These are phyloP conservation scores for Psylliodes chrysocephalus DNA, from an alignment of 2,888 invertebrate species.

Conservation along the genomic window DNA sequence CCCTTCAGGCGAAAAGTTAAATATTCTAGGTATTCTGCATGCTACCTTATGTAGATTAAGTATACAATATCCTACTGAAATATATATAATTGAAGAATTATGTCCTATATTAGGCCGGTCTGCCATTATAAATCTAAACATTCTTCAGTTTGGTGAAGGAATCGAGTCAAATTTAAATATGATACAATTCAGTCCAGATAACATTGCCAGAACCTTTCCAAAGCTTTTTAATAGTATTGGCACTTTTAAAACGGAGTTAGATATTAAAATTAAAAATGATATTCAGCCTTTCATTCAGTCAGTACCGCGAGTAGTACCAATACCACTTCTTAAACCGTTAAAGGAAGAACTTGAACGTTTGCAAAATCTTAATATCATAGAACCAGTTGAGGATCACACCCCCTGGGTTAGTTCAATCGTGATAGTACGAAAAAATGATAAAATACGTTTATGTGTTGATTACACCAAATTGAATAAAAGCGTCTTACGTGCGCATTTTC, in stretches of 20 bases:
- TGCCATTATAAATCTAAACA: not conserved
- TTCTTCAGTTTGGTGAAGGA: slow-evolving; percentile 9
- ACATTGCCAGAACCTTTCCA: slow-evolving; percentile 13
- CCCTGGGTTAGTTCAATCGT: slow-evolving; percentile 27
- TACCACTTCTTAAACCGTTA: no score
- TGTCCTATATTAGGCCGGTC: slow-evolving; percentile 20
- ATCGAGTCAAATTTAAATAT: no score
- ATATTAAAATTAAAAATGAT: slow-evolving; percentile 29
- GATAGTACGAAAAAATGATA: slow-evolving; percentile 31
- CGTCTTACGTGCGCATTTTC: slow-evolving; percentile 44
- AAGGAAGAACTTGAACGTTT: slow-evolving; percentile 36
- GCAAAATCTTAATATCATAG: slow-evolving; percentile 17
- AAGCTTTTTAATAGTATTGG: slow-evolving; percentile 30
- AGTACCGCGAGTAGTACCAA: slow-evolving; percentile 40
- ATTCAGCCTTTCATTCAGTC: slow-evolving; percentile 33
- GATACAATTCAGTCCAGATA: no score
- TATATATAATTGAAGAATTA: slow-evolving; percentile 11
- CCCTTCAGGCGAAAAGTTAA: slow-evolving; percentile 19
- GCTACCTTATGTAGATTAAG: not conserved
- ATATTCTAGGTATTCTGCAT: no score
- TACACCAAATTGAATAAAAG: slow-evolving; percentile 40
- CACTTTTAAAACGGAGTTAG: slow-evolving; percentile 35
- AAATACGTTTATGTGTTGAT: slow-evolving; percentile 38
- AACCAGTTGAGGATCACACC: no score
- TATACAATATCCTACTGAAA: slow-evolving; percentile 17